Evolutionary conservation across 1,140 invertebrate species (phyloP), one percentile per base, ranked within the genome.

Genomic region (Sycophila sp.): DNA sequence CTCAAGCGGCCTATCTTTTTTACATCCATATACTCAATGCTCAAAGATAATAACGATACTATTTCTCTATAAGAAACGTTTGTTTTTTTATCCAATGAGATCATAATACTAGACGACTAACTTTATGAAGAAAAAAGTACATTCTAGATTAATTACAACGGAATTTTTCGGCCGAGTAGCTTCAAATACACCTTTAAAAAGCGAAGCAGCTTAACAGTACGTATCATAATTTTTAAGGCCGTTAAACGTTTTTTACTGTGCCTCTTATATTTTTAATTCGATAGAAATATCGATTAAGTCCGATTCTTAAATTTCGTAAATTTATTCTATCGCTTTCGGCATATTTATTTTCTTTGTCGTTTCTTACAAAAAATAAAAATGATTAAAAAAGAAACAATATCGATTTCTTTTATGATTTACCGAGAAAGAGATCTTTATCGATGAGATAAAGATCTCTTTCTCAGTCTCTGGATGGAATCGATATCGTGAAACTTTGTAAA

Each of bases 31-130:
- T 67, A 75, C 69, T 67, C 69, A 71, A 76, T 74, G 73, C 47
- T 73, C 58, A 47, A 45, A 32, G 40, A 74, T 74, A 78, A 77
- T 55, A 55, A 69, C 11, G 26, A 69, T 36, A 62, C 30, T 69
- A 69, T 53, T 63, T 69, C 55, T 55, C 38, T 69, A n/a, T n/a
- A 69, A 78, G 74, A 79, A 79, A 73, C 66, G 76, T 80, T 66
- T 69, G 58, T 72, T 77, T 73, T 55, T 68, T 71, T 30, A 75
- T 71, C 59, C 72, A 76, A 74, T 79, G 79, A 80, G 79, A 80
- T 79, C 80, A 77, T 78, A 79, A 80, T 78, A 79, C 78, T 80
- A 81, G 65, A 62, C 69, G 75, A 74, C 74, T 71, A 63, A 51
- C 71, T 73, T 74, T 73, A 73, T 55, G 26, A 7, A 51, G 40